These are phyloP conservation scores for Pseudopipra pipra DNA, from an alignment of 2,113 vertebrate genomes.

Conservation along the genomic window DNA sequence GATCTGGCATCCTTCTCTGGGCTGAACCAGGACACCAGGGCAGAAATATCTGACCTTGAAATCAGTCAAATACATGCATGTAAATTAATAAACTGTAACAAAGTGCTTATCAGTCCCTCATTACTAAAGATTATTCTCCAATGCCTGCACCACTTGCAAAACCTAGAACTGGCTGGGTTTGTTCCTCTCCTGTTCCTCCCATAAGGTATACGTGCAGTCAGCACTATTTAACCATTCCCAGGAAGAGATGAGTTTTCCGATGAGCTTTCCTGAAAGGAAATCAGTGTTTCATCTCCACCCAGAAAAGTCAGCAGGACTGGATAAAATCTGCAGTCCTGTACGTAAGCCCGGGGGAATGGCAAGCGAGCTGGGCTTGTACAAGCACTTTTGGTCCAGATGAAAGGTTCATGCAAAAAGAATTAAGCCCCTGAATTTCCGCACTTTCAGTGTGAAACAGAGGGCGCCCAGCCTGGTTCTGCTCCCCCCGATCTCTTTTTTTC, in stretches of 20 bases:
- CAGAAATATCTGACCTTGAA: not conserved
- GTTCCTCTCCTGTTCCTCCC: not conserved
- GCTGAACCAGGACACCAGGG: not conserved
- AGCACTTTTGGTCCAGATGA: not conserved
- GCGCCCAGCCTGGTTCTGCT: not conserved
- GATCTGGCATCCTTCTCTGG: not conserved
- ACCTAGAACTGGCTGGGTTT: not conserved
- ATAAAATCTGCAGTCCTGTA: not conserved
- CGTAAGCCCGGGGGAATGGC: not conserved
- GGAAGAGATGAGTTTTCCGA: slow-evolving; percentile 53
- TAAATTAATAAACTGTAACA: not conserved
- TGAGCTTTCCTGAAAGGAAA: slow-evolving; percentile 55
- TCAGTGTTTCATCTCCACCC: slow-evolving; percentile 17
- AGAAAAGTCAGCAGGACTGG: not conserved
- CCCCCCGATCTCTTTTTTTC: not conserved
- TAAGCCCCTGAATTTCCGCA: not conserved
- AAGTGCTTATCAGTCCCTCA: not conserved
- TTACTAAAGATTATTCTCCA: not conserved
- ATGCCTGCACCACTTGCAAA: slow-evolving; percentile 28
- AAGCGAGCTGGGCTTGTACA: not conserved
- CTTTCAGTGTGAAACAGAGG: not conserved
- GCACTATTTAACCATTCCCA: slow-evolving; percentile 14
- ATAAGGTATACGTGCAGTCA: not conserved
- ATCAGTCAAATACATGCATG: not conserved
- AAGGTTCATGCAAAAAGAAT: not conserved